phyloP scores from a whole-genome alignment of 2,113 vertebrate species.

The Chaetodon trifascialis region DNA sequence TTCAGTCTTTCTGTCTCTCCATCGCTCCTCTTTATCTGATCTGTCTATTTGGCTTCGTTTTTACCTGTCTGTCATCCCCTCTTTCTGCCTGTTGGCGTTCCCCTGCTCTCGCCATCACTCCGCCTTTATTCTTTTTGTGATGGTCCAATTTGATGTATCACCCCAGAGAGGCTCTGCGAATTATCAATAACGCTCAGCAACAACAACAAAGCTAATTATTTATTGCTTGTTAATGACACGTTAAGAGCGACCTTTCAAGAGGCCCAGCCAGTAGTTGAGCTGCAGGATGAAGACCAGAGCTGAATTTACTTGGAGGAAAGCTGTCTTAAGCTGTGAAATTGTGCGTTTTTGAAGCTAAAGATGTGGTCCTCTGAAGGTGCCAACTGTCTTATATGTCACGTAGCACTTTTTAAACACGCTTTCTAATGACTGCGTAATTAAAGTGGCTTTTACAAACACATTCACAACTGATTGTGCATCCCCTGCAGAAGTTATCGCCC shows the following conservation, averaged over 20 bases:
- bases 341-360: not conserved
- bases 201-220: slow-evolving; percentile 57
- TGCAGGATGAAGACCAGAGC: not conserved
- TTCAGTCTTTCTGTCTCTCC: slow-evolving; percentile 59
- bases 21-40: slow-evolving; percentile 45
- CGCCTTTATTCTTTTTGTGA: slow-evolving; percentile 18
- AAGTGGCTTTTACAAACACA: not conserved
- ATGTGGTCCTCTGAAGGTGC: not conserved
- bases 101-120: slow-evolving; percentile 10
- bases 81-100: slow-evolving; percentile 2
- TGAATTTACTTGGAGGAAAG: not conserved
- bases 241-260: slow-evolving; percentile 7
- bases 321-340: not conserved
- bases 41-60: slow-evolving; percentile 40
- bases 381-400: not conserved
- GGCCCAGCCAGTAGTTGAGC: not conserved
- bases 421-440: not conserved
- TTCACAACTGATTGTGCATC: too few species aligned
- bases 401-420: not conserved
- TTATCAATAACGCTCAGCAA: slow-evolving; percentile 45
- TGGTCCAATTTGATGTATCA: slow-evolving; percentile 2
- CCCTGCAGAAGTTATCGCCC: too few species aligned
- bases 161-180: slow-evolving; percentile 17
- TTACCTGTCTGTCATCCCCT: slow-evolving; percentile 15
- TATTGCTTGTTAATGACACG: not conserved